Evolutionary conservation across 2,797 vertebrate species (phyloP).

Genomic region (Prionace glauca): DNA sequence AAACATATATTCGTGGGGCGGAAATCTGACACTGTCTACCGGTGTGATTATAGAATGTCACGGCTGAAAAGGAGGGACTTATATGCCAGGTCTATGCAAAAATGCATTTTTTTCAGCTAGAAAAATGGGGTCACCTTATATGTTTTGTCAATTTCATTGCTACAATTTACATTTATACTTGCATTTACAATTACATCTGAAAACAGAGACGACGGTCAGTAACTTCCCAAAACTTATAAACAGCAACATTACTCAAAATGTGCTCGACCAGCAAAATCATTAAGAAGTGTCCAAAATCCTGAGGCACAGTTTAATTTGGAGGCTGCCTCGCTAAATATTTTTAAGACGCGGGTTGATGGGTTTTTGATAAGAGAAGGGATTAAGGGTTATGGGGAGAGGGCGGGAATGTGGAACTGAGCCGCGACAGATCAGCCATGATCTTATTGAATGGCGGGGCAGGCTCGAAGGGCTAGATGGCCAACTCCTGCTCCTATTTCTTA

Average conservation of each 20-base stretch:
- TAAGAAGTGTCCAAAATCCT: background rate
- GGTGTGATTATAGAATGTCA: background rate
- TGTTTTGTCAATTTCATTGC: background rate
- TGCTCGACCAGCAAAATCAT: background rate
- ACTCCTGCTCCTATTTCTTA: no score
- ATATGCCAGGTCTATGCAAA: background rate
- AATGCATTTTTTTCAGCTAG: background rate
- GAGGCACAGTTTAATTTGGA: conserved; percentile 14
- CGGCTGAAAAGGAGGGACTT: background rate
- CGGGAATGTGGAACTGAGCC: no score
- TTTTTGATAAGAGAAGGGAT: no score
- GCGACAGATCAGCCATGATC: no score
- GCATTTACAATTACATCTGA: background rate
- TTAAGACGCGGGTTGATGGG: no score
- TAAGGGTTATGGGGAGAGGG: no score
- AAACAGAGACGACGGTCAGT: background rate
- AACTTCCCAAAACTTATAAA: background rate
- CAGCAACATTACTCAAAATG: background rate
- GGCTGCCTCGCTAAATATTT: no score
- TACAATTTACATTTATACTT: background rate
- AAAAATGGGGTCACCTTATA: background rate
- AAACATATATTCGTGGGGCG: background rate
- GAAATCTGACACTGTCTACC: background rate
- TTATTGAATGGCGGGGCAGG: no score
- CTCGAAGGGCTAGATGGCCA: no score